Evolutionary conservation across 2,113 vertebrate genomes (phyloP).

Genomic region (Mustelus asterias): DNA sequence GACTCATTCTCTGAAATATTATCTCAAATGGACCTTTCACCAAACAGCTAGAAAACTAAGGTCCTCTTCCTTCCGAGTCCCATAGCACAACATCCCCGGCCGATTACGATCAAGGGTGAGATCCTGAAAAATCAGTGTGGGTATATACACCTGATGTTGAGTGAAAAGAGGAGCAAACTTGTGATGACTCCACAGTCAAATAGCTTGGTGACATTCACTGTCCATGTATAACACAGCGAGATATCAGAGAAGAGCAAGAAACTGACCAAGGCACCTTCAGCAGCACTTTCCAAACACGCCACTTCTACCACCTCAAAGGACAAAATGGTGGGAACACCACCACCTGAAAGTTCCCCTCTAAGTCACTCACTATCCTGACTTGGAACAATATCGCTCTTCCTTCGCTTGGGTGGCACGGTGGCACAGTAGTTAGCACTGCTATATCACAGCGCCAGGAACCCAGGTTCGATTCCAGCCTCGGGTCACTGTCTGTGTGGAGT

Average conservation of each 20-base stretch:
- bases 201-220: neutral
- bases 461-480: too few relatives aligned
- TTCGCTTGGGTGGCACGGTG: neutral
- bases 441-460: too few relatives aligned
- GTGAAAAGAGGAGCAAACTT: neutral
- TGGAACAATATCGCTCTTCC: neutral
- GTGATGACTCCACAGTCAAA: neutral
- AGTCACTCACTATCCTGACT: neutral
- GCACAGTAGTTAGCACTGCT: too few relatives aligned
- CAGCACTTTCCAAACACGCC: neutral
- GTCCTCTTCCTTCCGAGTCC: neutral
- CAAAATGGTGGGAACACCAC: neutral
- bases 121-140: neutral
- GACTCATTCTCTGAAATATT: neutral
- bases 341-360: neutral
- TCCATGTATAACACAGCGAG: neutral
- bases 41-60: neutral
- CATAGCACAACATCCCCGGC: neutral
- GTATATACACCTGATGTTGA: too few relatives aligned
- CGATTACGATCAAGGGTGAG: neutral
- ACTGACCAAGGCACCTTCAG: neutral
- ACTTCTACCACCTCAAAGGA: neutral
- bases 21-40: neutral
- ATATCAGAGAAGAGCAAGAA: neutral
- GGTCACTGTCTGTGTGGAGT: too few relatives aligned